phyloP scores from a whole-genome alignment of 2,113 vertebrate species.

The Chlamydotis undulata region DNA sequence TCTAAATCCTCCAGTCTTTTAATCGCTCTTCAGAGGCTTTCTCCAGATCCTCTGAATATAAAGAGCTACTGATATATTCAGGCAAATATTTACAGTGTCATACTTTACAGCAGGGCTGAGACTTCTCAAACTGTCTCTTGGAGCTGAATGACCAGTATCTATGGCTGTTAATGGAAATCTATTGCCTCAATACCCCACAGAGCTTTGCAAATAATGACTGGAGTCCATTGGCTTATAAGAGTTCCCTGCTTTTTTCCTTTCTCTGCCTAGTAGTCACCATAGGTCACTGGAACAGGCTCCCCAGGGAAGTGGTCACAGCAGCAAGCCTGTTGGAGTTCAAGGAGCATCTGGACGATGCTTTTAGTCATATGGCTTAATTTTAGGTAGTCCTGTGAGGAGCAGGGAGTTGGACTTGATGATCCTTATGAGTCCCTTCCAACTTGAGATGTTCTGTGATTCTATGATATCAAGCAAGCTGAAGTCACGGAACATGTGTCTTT shows the following conservation, averaged over 20 bases:
- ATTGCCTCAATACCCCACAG: background rate
- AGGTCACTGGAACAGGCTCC: background rate
- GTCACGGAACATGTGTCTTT: background rate
- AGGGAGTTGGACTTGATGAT: background rate
- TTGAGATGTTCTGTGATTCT: background rate
- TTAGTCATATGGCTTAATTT: background rate
- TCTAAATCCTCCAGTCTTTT: conserved; percentile 25
- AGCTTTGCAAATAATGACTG: background rate
- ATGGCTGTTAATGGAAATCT: background rate
- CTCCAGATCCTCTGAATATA: conserved; percentile 13
- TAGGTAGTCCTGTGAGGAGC: background rate
- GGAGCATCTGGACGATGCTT: background rate
- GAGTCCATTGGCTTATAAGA: background rate
- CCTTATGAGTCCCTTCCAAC: background rate
- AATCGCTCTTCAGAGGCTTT: conserved; percentile 34
- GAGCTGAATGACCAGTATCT: background rate
- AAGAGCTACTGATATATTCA: background rate
- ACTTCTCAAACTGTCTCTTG: background rate
- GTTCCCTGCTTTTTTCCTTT: background rate
- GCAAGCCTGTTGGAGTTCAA: background rate
- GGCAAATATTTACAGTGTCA: conserved; percentile 29
- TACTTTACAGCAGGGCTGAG: background rate
- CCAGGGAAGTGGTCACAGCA: background rate
- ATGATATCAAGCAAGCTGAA: background rate
- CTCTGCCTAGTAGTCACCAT: background rate